Conservation (phyloP, 2,113 vertebrate genomes). For the Gymnocephalus cernua region DNA sequence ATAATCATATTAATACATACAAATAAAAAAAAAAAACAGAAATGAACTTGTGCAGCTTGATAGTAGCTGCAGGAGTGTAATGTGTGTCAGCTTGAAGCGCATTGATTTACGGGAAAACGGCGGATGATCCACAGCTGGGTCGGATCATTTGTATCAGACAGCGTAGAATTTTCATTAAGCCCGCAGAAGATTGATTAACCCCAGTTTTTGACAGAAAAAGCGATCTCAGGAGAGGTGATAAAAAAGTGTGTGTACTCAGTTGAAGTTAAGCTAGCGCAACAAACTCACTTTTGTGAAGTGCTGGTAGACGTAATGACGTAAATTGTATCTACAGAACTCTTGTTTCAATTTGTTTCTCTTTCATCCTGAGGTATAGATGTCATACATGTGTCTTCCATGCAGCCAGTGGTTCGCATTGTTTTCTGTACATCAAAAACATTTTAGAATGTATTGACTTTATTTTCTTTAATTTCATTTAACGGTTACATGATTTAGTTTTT, state of each 20-base stretch:
- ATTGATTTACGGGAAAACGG: conserved; percentile 1
- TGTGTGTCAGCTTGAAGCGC: neutral
- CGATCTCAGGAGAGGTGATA: neutral
- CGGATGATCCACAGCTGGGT: neutral
- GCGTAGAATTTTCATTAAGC: conserved; percentile 9
- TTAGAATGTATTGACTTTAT: too few relatives aligned
- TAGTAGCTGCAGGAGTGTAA: neutral
- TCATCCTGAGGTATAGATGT: too few relatives aligned
- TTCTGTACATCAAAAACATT: too few relatives aligned
- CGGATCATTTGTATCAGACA: conserved; percentile 5
- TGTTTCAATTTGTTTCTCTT: too few relatives aligned
- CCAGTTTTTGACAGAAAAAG: neutral
- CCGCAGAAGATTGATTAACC: conserved; percentile 18
- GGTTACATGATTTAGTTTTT: too few relatives aligned
- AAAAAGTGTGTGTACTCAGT: neutral
- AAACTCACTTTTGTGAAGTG: neutral
- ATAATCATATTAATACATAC: neutral
- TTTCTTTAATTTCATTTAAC: too few relatives aligned
- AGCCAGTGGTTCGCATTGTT: too few relatives aligned
- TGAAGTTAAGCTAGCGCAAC: neutral
- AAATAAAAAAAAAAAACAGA: neutral
- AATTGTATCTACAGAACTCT: too few relatives aligned
- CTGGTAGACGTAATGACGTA: neutral
- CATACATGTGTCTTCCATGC: too few relatives aligned
- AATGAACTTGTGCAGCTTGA: neutral